Percentiles rank a stretch among this genome's conserved stretches.
Conservation (phyloP, 2,888 invertebrate genomes). For the Trichogramma evanescens region DNA sequence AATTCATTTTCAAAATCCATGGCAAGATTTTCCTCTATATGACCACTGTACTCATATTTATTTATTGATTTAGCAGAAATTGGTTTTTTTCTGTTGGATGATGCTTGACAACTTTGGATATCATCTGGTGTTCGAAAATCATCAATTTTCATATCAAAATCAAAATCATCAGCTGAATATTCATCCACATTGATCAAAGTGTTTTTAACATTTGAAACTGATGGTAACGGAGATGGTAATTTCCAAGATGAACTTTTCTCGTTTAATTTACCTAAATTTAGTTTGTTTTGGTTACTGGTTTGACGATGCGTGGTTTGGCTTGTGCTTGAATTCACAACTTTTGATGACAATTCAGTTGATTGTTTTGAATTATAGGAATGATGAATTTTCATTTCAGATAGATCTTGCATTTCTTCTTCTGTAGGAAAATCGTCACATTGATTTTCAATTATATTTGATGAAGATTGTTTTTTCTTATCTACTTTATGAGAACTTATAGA, state of each 20-base stretch:
- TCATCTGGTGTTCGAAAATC: conserved; percentile 8
- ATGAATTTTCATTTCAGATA: not conserved
- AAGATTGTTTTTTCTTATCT: not conserved
- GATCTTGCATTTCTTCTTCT: conserved; percentile 17
- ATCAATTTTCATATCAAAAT: conserved; percentile 10
- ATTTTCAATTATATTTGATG: not conserved
- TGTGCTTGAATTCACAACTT: not conserved
- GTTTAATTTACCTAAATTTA: not conserved
- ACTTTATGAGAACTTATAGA: not conserved
- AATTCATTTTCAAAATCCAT: conserved; percentile 9
- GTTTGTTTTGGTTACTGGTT: not conserved
- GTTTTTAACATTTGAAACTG: not conserved
- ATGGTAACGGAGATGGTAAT: conserved; percentile 1
- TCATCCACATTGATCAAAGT: not conserved
- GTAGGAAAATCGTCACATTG: conserved; percentile 11
- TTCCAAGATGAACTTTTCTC: not conserved
- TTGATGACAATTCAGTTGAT: not conserved
- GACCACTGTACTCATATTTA: not conserved
- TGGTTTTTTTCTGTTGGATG: not conserved
- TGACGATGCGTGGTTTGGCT: not conserved
- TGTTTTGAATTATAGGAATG: not conserved
- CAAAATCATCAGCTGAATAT: conserved; percentile 17
- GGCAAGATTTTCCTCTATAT: not conserved
- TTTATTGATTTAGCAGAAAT: not conserved
- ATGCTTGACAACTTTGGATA: not conserved